Percentiles rank a stretch among this genome's conserved stretches.
These are phyloP conservation scores for Eledone cirrhosa DNA, from an alignment of 2,888 invertebrate genomes.

Conservation along the genomic window DNA sequence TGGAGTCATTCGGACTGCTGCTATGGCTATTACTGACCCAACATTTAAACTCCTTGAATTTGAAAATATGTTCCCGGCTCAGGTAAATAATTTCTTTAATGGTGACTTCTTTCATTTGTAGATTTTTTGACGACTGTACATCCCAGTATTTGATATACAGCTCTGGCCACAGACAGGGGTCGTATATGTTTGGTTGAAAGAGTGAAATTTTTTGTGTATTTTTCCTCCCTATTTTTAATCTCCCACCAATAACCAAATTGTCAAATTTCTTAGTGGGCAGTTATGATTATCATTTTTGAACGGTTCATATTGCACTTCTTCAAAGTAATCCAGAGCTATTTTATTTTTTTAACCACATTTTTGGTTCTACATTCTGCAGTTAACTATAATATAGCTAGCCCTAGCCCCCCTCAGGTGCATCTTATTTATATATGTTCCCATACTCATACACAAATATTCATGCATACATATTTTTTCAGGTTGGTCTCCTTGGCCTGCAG, in stretches of 20 bases:
- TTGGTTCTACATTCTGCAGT: too few relatives aligned
- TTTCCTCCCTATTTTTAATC: neutral
- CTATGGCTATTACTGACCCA: constrained; percentile 83
- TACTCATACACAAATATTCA: neutral
- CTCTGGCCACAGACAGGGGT: too few relatives aligned
- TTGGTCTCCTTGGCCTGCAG: constrained; percentile 90
- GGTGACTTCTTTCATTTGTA: neutral
- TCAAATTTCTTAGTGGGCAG: too few relatives aligned
- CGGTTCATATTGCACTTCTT: too few relatives aligned
- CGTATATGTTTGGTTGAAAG: too few relatives aligned
- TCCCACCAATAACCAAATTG: too few relatives aligned
- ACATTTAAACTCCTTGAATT: constrained; percentile 86
- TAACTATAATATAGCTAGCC: too few relatives aligned
- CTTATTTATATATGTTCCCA: neutral
- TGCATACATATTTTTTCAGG: constrained; percentile 46
- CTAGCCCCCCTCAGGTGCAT: too few relatives aligned
- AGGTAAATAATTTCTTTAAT: constrained; percentile 70
- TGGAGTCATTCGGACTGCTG: constrained; percentile 86
- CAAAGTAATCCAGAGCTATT: too few relatives aligned
- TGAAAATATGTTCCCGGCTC: constrained; percentile 92
- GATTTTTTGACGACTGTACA: neutral
- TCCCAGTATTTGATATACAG: neutral
- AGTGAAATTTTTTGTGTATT: neutral
- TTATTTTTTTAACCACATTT: too few relatives aligned
- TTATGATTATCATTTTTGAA: too few relatives aligned